phyloP scores from a whole-genome alignment of 2,888 invertebrate genomes.

The Notodonta ziczac region DNA sequence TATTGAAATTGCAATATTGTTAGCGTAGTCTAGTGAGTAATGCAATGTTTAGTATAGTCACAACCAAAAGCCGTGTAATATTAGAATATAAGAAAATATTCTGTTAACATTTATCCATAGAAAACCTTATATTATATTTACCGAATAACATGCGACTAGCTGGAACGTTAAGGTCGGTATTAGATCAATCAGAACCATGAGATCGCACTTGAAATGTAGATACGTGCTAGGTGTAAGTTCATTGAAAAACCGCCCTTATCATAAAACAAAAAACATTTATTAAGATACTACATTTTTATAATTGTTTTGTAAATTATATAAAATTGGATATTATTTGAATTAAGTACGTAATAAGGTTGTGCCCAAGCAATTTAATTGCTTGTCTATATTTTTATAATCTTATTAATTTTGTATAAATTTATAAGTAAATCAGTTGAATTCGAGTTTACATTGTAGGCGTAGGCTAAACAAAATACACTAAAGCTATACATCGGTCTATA shows the following conservation, averaged over 20 bases:
- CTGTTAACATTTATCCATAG: too few species aligned
- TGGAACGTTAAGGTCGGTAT: slow-evolving; percentile 23
- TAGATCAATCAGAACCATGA: too few species aligned
- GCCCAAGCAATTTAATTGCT: slow-evolving; percentile 76
- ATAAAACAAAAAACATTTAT: slow-evolving; percentile 34
- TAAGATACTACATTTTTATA: slow-evolving; percentile 35
- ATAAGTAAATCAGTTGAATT: slow-evolving; percentile 11
- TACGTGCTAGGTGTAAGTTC: slow-evolving; percentile 49
- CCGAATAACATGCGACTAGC: too few species aligned
- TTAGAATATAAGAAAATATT: too few species aligned
- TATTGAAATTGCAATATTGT: too few species aligned
- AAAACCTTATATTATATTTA: too few species aligned
- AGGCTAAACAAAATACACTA: not conserved
- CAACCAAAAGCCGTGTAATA: not conserved
- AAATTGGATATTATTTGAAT: slow-evolving; percentile 33
- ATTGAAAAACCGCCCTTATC: slow-evolving; percentile 60
- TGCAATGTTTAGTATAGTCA: slow-evolving; percentile 1
- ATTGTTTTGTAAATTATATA: slow-evolving; percentile 47
- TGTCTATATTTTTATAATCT: slow-evolving; percentile 25
- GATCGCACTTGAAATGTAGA: slow-evolving; percentile 61
- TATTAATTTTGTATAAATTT: slow-evolving; percentile 45
- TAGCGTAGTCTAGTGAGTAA: not conserved
- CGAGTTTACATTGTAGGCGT: slow-evolving; percentile 8
- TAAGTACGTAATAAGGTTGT: slow-evolving; percentile 68
- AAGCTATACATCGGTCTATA: not conserved